phyloP scores from a whole-genome alignment of 2,797 vertebrate species.

The Anisognathus igniventris region DNA sequence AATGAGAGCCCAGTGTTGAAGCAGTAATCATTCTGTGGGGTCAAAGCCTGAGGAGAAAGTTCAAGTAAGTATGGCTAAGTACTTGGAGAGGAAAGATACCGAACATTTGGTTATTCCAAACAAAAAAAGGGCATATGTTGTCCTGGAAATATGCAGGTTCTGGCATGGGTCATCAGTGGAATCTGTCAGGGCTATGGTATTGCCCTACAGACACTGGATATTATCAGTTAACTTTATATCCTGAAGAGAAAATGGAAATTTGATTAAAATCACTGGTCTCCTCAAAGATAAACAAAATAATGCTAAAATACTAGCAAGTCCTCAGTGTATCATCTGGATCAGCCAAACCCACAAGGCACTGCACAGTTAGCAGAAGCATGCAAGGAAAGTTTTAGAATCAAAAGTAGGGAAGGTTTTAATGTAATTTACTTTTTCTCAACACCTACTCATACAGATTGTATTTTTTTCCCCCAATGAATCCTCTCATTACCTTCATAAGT shows the following conservation, averaged over 20 bases:
- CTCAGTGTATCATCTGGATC: not conserved
- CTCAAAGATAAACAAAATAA: not conserved
- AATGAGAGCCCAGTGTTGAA: not conserved
- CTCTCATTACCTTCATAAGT: conserved; percentile 87
- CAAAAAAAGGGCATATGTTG: not conserved
- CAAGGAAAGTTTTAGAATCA: not conserved
- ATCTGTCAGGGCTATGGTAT: not conserved
- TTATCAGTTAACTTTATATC: not conserved
- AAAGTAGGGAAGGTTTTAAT: not conserved
- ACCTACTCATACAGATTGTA: rapidly evolving
- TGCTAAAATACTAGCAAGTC: not conserved
- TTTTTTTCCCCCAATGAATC: not conserved
- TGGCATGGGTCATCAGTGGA: not conserved
- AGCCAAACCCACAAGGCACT: not conserved
- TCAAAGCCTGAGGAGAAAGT: not conserved
- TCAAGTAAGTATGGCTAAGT: not conserved
- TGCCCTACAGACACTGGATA: not conserved
- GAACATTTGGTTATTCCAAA: not conserved
- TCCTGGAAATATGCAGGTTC: not conserved
- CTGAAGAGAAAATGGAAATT: not conserved
- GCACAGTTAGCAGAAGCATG: rapidly evolving
- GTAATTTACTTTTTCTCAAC: not conserved
- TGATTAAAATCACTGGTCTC: not conserved
- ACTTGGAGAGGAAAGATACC: not conserved
- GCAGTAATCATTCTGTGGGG: not conserved